These are phyloP conservation scores for Saccostrea cuccullata DNA, from an alignment of 1,140 invertebrate species.

Conservation along the genomic window DNA sequence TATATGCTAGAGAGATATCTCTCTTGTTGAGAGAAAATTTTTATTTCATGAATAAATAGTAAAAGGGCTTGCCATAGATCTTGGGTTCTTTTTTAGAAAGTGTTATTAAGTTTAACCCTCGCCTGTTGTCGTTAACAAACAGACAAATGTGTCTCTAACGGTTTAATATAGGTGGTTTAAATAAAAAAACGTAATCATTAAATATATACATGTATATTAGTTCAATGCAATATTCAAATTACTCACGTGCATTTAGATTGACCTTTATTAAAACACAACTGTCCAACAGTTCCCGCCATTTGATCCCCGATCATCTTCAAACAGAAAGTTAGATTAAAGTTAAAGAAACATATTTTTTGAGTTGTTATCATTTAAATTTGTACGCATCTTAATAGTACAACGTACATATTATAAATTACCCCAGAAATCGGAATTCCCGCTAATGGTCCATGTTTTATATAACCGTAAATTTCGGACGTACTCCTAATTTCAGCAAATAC, in stretches of 20 bases:
- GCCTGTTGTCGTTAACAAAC: no score
- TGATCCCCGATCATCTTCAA: conserved; percentile 93
- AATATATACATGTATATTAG: no score
- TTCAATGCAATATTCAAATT: background rate
- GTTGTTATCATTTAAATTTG: background rate
- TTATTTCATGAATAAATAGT: no score
- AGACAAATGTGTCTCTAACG: no score
- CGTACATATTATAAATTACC: conserved; percentile 54
- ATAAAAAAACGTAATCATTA: no score
- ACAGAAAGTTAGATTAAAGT: background rate
- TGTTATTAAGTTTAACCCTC: no score
- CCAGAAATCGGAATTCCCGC: conserved; percentile 92
- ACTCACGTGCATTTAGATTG: conserved; percentile 92
- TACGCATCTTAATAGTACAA: background rate
- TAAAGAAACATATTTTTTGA: background rate
- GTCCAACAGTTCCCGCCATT: conserved; percentile 94
- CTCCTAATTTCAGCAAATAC: conserved; percentile 92
- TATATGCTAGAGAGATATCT: no score
- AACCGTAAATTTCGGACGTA: conserved; percentile 94
- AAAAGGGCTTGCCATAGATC: no score
- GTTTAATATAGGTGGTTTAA: no score
- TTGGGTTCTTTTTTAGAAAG: no score
- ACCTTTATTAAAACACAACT: conserved; percentile 91
- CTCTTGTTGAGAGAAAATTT: no score
- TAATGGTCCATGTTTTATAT: conserved; percentile 82